Evolutionary conservation across 2,113 vertebrate genomes (phyloP).

Genomic region (Toxotes jaculatrix): DNA sequence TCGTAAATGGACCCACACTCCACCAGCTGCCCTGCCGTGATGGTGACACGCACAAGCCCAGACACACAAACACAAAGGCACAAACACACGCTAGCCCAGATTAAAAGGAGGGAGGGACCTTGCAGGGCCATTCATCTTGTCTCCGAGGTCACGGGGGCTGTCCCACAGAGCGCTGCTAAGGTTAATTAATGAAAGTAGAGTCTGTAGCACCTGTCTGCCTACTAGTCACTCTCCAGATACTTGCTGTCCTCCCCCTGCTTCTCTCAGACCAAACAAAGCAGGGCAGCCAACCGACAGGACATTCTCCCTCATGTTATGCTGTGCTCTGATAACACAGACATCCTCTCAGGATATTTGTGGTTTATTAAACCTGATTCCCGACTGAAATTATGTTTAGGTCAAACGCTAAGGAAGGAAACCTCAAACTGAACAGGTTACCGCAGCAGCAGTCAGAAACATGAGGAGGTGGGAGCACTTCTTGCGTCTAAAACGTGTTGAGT

Average conservation of each 20-base stretch:
- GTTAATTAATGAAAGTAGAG: constrained; percentile 84
- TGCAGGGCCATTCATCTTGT: constrained; percentile 76
- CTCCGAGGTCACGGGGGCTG: constrained; percentile 70
- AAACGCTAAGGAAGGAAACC: background rate
- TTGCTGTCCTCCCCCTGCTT: constrained; percentile 47
- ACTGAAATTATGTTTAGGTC: constrained; percentile 38
- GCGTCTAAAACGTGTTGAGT: background rate
- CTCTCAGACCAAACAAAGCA: constrained; percentile 74
- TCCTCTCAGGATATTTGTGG: constrained; percentile 44
- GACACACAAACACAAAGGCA: constrained; percentile 49
- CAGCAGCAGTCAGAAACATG: background rate
- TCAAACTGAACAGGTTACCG: background rate
- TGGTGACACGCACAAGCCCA: constrained; percentile 43
- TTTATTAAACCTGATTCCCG: constrained; percentile 27
- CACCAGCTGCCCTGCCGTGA: constrained; percentile 67
- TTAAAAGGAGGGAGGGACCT: constrained; percentile 73
- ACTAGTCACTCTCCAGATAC: constrained; percentile 52
- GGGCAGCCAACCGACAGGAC: constrained; percentile 67
- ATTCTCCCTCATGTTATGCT: constrained; percentile 56
- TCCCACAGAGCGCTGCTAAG: constrained; percentile 66
- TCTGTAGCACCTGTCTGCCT: constrained; percentile 77
- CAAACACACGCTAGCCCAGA: constrained; percentile 62
- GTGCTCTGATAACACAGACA: constrained; percentile 70
- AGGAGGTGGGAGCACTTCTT: constrained; percentile 30
- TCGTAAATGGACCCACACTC: constrained; percentile 74